Evolutionary conservation across 2,113 vertebrate genomes (phyloP).

Genomic region (Barbus barbus): DNA sequence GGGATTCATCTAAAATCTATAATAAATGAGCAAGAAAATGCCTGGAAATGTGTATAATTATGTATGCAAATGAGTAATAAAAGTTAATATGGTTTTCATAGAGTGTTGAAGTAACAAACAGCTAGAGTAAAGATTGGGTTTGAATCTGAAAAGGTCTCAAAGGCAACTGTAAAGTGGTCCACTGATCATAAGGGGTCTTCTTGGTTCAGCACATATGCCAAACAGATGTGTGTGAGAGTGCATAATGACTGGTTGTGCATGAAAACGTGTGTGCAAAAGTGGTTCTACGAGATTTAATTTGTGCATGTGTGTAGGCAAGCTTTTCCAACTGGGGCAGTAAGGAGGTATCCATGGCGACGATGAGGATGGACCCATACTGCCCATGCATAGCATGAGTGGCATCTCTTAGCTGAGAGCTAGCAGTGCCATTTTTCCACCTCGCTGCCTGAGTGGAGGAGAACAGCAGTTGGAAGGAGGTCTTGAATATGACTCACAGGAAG

Average conservation of each 20-base stretch:
- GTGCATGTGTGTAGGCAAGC: conserved; percentile 48
- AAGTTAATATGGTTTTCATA: neutral
- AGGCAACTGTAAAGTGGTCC: conserved; percentile 32
- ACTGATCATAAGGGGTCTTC: conserved; percentile 17
- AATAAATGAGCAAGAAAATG: neutral
- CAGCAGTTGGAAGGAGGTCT: neutral
- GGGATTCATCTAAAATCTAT: neutral
- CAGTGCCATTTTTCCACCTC: conserved; percentile 6
- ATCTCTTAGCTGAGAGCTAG: conserved; percentile 19
- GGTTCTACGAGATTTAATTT: neutral
- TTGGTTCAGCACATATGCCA: conserved; percentile 40
- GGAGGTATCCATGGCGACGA: conserved; percentile 69
- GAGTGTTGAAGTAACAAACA: neutral
- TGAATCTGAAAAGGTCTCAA: conserved; percentile 34
- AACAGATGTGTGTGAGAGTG: conserved; percentile 14
- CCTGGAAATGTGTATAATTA: neutral
- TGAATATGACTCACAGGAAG: neutral
- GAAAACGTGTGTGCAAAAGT: neutral
- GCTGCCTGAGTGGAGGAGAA: neutral
- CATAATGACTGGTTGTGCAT: conserved; percentile 32
- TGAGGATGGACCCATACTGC: conserved; percentile 56
- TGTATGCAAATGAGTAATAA: neutral
- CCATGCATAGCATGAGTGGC: conserved; percentile 48
- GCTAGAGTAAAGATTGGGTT: neutral
- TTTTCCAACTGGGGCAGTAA: conserved; percentile 67